Evolutionary conservation across 2,113 vertebrate genomes (phyloP).

Genomic region (Mohoua ochrocephala): DNA sequence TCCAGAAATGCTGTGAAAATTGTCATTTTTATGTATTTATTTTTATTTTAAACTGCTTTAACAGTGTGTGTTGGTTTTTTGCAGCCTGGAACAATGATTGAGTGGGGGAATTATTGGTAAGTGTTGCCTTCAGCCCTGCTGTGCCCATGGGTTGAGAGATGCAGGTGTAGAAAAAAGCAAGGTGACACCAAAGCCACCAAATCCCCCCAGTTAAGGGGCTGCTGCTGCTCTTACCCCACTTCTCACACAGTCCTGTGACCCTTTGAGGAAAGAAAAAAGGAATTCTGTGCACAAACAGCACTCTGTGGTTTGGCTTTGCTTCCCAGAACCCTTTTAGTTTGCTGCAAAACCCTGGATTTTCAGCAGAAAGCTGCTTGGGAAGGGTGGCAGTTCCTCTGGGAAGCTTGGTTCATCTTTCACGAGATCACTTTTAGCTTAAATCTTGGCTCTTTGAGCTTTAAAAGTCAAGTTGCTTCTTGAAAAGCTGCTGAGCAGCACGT

Average conservation of each 20-base stretch:
- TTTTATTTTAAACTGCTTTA: background rate
- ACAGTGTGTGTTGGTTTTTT: slow-evolving; percentile 17
- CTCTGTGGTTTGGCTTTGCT: background rate
- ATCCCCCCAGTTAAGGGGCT: background rate
- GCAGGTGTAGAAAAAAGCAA: background rate
- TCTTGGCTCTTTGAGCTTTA: background rate
- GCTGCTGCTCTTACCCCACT: background rate
- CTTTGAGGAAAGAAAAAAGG: background rate
- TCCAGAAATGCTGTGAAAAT: background rate
- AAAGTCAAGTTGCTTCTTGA: background rate
- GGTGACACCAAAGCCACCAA: background rate
- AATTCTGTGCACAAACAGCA: background rate
- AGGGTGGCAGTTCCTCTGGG: background rate
- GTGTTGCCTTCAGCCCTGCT: background rate
- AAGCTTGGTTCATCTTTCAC: background rate
- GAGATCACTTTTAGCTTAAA: background rate
- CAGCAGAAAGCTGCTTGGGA: background rate
- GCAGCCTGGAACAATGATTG: slow-evolving; percentile 98
- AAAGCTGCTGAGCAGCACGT: background rate
- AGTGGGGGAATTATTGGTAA: slow-evolving; percentile 99
- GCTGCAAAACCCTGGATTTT: background rate
- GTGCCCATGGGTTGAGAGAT: background rate
- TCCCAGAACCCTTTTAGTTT: background rate
- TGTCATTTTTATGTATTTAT: background rate
- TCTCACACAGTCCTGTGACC: background rate